Percentiles rank a stretch among this genome's conserved stretches.
phyloP scores from a whole-genome alignment of 2,888 invertebrate genomes.

The Thymelicus acteon region DNA sequence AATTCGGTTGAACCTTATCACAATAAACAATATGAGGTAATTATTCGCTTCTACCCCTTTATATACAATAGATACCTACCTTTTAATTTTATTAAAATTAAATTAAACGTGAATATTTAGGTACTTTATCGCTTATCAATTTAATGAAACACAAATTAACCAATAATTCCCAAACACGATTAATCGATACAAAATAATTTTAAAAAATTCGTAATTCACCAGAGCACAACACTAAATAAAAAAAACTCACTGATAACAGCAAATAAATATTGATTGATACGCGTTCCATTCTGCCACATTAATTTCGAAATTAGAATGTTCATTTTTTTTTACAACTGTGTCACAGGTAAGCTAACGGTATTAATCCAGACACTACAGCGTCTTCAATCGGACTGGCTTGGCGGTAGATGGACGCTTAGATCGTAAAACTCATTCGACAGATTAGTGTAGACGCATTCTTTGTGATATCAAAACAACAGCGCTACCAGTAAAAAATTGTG shows the following conservation, averaged over 20 bases:
- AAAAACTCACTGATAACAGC: constrained; percentile 72
- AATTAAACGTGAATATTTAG: too few species aligned
- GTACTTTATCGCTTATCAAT: neutral
- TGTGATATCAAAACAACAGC: constrained; percentile 24
- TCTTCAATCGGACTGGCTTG: constrained; percentile 56
- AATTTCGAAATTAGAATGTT: constrained; percentile 71
- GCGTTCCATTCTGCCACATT: constrained; percentile 71
- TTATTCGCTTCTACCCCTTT: too few species aligned
- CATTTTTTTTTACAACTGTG: constrained; percentile 53
- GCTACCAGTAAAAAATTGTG: constrained; percentile 13
- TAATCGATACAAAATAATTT: constrained; percentile 12
- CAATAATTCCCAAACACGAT: neutral
- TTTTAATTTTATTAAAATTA: too few species aligned
- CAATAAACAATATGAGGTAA: too few species aligned
- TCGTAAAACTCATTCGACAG: constrained; percentile 50
- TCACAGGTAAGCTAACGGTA: constrained; percentile 42
- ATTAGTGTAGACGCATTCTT: constrained; percentile 44
- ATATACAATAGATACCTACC: too few species aligned
- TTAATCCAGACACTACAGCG: constrained; percentile 57
- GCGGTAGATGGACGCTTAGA: constrained; percentile 41
- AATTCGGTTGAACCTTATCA: too few species aligned
- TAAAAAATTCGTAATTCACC: neutral
- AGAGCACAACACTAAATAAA: constrained; percentile 30
- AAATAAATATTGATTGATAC: constrained; percentile 76
- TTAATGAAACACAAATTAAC: neutral